A percentile compares a stretch with the other conserved stretches of the same genome.
Conservation (phyloP, 1,140 invertebrate genomes). For the silkworm (Bombyx mori) region DNA sequence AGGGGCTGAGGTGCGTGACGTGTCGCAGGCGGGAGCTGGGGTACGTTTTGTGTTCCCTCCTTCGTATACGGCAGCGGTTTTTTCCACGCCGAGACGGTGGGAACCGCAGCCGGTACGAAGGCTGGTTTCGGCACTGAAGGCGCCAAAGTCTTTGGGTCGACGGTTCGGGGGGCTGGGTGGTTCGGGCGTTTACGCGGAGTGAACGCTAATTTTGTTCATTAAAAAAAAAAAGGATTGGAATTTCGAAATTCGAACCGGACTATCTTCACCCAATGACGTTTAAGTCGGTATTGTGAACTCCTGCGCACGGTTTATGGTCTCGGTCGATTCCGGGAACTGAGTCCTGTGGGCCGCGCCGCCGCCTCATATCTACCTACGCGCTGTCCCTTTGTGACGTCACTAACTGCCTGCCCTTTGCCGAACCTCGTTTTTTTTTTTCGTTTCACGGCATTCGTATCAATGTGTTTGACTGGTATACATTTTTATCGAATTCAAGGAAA, state of each 20-base stretch:
- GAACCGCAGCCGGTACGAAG: too few relatives aligned
- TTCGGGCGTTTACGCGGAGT: too few relatives aligned
- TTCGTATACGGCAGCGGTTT: too few relatives aligned
- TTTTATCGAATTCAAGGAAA: too few relatives aligned
- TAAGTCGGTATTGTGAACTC: slow-evolving; percentile 26
- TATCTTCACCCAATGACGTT: slow-evolving; percentile 7
- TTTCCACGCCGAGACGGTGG: too few relatives aligned
- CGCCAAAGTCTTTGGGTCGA: too few relatives aligned
- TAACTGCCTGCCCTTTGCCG: slow-evolving; percentile 18
- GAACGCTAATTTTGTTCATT: slow-evolving; percentile 2
- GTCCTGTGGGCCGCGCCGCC: slow-evolving; percentile 6
- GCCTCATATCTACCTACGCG: slow-evolving; percentile 16
- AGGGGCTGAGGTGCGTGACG: too few relatives aligned
- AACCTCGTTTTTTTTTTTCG: slow-evolving; percentile 10
- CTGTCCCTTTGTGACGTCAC: slow-evolving; percentile 52
- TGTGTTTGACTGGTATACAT: too few relatives aligned
- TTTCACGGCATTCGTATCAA: not conserved
- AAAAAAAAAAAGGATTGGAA: slow-evolving; percentile 17
- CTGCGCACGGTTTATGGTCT: slow-evolving; percentile 37
- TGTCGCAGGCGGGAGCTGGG: too few relatives aligned
- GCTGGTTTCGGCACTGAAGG: too few relatives aligned
- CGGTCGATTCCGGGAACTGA: slow-evolving; percentile 45
- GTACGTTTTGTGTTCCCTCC: too few relatives aligned
- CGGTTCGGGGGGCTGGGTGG: too few relatives aligned
- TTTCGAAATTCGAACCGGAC: slow-evolving; percentile 18